Evolutionary conservation across 2,797 vertebrate species (phyloP).

Genomic region (Coccyzus lansbergi): DNA sequence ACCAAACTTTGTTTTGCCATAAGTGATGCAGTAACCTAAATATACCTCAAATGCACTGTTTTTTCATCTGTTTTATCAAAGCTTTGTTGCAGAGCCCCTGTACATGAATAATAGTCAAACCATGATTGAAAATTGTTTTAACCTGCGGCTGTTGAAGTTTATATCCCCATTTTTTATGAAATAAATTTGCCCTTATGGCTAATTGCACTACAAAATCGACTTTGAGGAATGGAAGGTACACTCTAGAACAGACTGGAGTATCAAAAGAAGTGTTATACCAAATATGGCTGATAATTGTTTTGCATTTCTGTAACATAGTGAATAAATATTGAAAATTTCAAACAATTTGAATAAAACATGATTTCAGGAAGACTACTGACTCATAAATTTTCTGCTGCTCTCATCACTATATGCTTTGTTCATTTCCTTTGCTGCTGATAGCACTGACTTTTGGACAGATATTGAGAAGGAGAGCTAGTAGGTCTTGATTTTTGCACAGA

Average conservation of each 20-base stretch:
- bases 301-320: background rate
- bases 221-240: background rate
- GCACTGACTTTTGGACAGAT: background rate
- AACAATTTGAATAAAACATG: background rate
- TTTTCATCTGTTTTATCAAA: background rate
- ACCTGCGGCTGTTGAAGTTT: background rate
- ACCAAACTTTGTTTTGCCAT: background rate
- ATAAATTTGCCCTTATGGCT: background rate
- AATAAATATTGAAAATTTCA: background rate
- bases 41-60: rapidly evolving
- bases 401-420: background rate
- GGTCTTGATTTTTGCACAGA: background rate
- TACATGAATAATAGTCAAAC: background rate
- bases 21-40: background rate
- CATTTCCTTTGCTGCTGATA: background rate
- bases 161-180: background rate
- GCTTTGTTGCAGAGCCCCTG: background rate
- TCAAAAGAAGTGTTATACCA: background rate
- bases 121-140: background rate
- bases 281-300: background rate
- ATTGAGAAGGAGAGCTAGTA: background rate
- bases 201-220: background rate
- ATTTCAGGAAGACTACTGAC: background rate
- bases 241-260: background rate
- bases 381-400: background rate